A percentile compares a stretch with the other conserved stretches of the same genome.
Evolutionary conservation across 2,888 invertebrate species (phyloP).

Genomic region (Tetheella fluctuosa): DNA sequence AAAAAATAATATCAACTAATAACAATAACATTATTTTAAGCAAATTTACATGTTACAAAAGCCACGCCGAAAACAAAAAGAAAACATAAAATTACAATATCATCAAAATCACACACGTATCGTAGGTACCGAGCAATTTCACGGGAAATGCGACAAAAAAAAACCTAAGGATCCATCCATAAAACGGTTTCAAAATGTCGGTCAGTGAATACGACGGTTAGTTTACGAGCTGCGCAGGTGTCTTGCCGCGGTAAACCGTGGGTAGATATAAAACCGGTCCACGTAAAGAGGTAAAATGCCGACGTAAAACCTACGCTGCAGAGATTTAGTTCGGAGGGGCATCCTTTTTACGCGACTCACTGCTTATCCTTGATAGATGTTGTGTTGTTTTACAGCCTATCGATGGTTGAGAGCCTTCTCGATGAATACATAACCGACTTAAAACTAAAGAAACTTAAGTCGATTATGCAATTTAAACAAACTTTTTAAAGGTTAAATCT

Average conservation of each 20-base stretch:
- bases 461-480: too few species aligned
- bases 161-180: constrained; percentile 30
- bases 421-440: too few species aligned
- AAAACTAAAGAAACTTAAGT: too few species aligned
- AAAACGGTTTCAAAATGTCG: constrained; percentile 51
- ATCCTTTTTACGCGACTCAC: background rate
- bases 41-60: constrained; percentile 9
- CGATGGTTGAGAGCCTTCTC: too few species aligned
- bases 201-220: constrained; percentile 49
- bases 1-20: background rate
- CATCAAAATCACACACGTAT: constrained; percentile 21
- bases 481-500: too few species aligned
- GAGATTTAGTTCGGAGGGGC: constrained; percentile 1
- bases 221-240: constrained; percentile 41
- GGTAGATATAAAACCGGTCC: constrained; percentile 11
- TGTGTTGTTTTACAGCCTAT: background rate
- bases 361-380: background rate
- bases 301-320: constrained; percentile 10
- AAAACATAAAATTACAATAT: constrained; percentile 12
- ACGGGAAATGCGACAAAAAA: constrained; percentile 31
- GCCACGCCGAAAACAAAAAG: background rate
- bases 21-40: constrained; percentile 3
- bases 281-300: constrained; percentile 3
- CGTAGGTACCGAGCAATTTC: constrained; percentile 18
- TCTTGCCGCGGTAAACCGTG: constrained; percentile 17